phyloP scores from a whole-genome alignment of 2,797 vertebrate species.

The Anguilla anguilla region DNA sequence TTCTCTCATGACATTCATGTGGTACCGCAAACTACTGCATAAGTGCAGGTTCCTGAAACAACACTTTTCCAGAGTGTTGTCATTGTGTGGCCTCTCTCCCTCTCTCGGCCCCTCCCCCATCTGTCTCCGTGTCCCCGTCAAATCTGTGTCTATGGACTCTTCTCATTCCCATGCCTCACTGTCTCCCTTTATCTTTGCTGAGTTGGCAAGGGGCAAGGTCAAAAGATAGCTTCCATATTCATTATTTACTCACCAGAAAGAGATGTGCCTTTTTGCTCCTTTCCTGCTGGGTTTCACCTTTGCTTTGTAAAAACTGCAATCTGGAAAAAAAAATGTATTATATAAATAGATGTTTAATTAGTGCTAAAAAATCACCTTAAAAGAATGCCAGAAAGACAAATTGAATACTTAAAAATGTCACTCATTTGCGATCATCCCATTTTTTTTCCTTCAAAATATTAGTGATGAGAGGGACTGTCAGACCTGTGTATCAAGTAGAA shows the following conservation, averaged over 20 bases:
- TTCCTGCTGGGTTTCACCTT: conserved; percentile 7
- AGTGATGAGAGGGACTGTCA: background rate
- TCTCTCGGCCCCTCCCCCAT: conserved; percentile 13
- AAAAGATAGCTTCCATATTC: conserved; percentile 62
- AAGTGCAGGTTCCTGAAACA: background rate
- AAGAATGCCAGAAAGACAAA: background rate
- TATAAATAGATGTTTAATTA: background rate
- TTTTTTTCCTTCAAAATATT: too few relatives aligned
- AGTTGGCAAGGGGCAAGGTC: conserved; percentile 51
- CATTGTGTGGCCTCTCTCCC: background rate
- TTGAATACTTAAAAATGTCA: background rate
- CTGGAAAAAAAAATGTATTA: background rate
- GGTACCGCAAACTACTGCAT: background rate
- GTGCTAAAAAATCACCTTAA: background rate
- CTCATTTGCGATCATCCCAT: too few relatives aligned
- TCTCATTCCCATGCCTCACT: conserved; percentile 47
- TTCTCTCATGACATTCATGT: background rate
- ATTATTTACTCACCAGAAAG: conserved; percentile 60
- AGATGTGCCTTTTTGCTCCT: conserved; percentile 22
- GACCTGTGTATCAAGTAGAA: too few relatives aligned
- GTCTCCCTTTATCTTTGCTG: conserved; percentile 56
- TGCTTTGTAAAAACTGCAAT: background rate
- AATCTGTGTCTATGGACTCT: conserved; percentile 43
- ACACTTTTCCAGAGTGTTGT: background rate
- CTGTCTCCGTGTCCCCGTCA: conserved; percentile 31